phyloP scores from a whole-genome alignment of 2,113 vertebrate species.

The Dissostichus mawsoni region DNA sequence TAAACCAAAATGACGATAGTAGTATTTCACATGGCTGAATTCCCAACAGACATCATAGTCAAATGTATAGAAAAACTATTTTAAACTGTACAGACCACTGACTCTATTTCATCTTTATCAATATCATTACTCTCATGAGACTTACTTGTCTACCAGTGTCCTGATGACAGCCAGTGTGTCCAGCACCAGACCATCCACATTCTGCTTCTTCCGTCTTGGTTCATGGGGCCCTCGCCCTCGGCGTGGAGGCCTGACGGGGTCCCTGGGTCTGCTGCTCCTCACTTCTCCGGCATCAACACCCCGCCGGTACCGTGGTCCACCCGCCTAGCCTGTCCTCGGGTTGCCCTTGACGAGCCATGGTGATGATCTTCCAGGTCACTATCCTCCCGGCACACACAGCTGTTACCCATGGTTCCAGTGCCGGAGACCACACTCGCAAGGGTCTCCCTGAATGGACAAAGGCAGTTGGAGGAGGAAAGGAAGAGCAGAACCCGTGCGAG shows the following conservation, averaged over 20 bases:
- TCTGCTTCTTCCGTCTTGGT: conserved; percentile 97
- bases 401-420: conserved; percentile 92
- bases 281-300: conserved; percentile 79
- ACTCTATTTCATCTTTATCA: neutral
- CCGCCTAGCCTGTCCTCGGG: conserved; percentile 84
- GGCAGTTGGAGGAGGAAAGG: conserved; percentile 89
- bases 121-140: conserved; percentile 35
- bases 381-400: conserved; percentile 95
- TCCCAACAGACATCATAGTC: neutral
- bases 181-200: conserved; percentile 96
- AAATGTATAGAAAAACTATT: neutral
- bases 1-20: neutral
- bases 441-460: conserved; percentile 86
- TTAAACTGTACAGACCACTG: neutral
- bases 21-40: neutral
- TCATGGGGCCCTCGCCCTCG: conserved; percentile 96
- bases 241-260: conserved; percentile 94
- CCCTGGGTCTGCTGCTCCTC: conserved; percentile 89
- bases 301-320: conserved; percentile 81
- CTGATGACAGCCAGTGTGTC: conserved; percentile 98
- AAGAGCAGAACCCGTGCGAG: conserved; percentile 92
- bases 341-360: conserved; percentile 75
- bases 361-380: conserved; percentile 92
- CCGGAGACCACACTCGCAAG: conserved; percentile 77
- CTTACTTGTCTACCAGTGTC: conserved; percentile 99